Conservation (phyloP, 2,888 invertebrate species). For the Molanna angustata region DNA sequence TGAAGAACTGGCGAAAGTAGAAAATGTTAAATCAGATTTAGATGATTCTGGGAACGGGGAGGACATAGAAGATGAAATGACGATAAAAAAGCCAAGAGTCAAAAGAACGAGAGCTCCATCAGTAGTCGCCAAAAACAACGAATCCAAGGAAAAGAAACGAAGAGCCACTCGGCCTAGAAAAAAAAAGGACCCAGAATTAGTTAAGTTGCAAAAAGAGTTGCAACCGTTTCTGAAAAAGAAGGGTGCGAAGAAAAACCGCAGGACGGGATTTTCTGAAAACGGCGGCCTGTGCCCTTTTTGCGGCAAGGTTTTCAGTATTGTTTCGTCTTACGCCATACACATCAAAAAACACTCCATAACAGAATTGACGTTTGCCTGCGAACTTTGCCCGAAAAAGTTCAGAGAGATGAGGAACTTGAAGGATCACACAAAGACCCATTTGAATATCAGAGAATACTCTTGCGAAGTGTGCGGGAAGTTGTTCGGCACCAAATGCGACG, state of each 20-base stretch:
- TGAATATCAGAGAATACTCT: slow-evolving; percentile 24
- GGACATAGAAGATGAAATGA: slow-evolving; percentile 4
- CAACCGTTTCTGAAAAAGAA: too few species aligned
- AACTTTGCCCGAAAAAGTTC: slow-evolving; percentile 6
- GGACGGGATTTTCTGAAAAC: slow-evolving; percentile 6
- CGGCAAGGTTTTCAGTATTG: slow-evolving; percentile 26
- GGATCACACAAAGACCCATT: slow-evolving; percentile 25
- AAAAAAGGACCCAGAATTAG: slow-evolving; percentile 4
- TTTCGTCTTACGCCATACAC: background rate
- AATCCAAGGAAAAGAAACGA: slow-evolving; percentile 14
- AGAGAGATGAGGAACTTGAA: slow-evolving; percentile 20
- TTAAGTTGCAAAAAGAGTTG: too few species aligned
- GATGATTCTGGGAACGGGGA: slow-evolving; percentile 16
- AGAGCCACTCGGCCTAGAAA: slow-evolving; percentile 1
- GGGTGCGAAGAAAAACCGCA: too few species aligned
- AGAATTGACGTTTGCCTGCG: background rate
- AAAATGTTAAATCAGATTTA: slow-evolving; percentile 24
- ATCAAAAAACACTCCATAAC: slow-evolving; percentile 1
- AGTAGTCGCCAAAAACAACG: too few species aligned
- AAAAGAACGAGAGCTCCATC: slow-evolving; percentile 7
- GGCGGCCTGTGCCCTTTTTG: slow-evolving; percentile 26
- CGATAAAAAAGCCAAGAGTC: too few species aligned
- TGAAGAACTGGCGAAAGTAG: slow-evolving; percentile 11
- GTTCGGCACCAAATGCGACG: slow-evolving; percentile 17
- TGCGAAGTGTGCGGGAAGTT: slow-evolving; percentile 28